Evolutionary conservation across 1,140 invertebrate genomes (phyloP), one percentile per base, ranked within the genome.

Genomic region (Microvelia longipes): DNA sequence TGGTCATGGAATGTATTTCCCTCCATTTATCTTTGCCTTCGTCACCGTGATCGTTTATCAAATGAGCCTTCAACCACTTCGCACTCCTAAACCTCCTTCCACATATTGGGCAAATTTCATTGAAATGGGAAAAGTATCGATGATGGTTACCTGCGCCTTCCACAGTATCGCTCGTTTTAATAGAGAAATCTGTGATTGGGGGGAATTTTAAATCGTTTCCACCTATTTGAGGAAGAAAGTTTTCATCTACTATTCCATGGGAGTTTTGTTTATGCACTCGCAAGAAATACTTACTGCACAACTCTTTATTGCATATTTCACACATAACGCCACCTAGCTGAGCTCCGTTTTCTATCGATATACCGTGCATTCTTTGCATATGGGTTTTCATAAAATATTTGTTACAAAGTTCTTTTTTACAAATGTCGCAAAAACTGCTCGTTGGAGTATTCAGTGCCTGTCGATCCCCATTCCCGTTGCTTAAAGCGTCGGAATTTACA

Each of bases 341-440:
- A 0, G 91, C 89, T 0, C 90, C 91, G 76, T 91, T 92, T 79
- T 95, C 93, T 61, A 97, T 90, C 77, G 95, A 93, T 70, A 99
- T 96, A 19, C 96, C 95, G 79, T 99, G 97, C 91, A 98, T 98
- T 78, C 98, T 90, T 75, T 98, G 90, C 93, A 99, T 99, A 81
- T 99, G 97, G 0, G 96, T 98, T 78, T 98, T 95, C 89, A 99
- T 94, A 78, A 99, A 99, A 77, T 99, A 99, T 80, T 99, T 99
- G 82, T 99, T 99, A 81, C 97, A 99, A 30, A 98, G 80, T 80
- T 98, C 96, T 82, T 99, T 99, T 81, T 98, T 98, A 81, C 98
- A 99, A 71, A 99, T 96, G 78, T 98, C 95, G 80, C 98, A 99
- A 77, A 95, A 98, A 76, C 94, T 94, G 65, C 88, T 91, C 0